A percentile compares a stretch with the other conserved stretches of the same genome.
These are phyloP conservation scores for Lagria hirta DNA, from an alignment of 2,888 invertebrate genomes.

Conservation along the genomic window DNA sequence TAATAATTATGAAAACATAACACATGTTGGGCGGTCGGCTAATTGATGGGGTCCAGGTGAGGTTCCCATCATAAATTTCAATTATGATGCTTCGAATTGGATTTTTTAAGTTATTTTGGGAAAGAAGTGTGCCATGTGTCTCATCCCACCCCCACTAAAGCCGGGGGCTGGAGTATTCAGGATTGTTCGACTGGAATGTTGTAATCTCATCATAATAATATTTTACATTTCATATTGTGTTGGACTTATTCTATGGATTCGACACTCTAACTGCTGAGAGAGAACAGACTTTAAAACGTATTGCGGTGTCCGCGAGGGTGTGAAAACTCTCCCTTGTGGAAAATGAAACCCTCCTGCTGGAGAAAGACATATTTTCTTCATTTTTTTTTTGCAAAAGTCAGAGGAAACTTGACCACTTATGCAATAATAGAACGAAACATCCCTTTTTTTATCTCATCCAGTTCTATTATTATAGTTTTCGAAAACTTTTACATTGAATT, in stretches of 20 bases:
- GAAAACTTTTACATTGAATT: too few species aligned
- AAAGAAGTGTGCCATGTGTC: slow-evolving; percentile 42
- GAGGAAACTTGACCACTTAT: not conserved
- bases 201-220: slow-evolving; percentile 70
- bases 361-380: not conserved
- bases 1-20: slow-evolving; percentile 20
- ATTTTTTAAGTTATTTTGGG: too few species aligned
- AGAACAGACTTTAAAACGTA: slow-evolving; percentile 34
- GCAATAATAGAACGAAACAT: not conserved
- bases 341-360: too few species aligned
- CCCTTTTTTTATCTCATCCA: too few species aligned
- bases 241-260: slow-evolving; percentile 46
- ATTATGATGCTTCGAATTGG: too few species aligned
- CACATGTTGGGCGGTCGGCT: slow-evolving; percentile 20
- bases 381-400: not conserved
- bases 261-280: slow-evolving; percentile 28
- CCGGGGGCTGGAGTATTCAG: slow-evolving; percentile 55
- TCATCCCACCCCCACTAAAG: slow-evolving; percentile 37
- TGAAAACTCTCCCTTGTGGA: slow-evolving; percentile 31
- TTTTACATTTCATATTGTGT: slow-evolving; percentile 57
- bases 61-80: slow-evolving; percentile 23
- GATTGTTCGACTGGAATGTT: slow-evolving; percentile 64
- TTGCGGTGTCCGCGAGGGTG: slow-evolving; percentile 37
- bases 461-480: too few species aligned
- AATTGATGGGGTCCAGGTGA: slow-evolving; percentile 9